A percentile compares a stretch with the other conserved stretches of the same genome.
Evolutionary conservation across 1,140 invertebrate genomes (phyloP).

Genomic region (Antheraea mylitta): DNA sequence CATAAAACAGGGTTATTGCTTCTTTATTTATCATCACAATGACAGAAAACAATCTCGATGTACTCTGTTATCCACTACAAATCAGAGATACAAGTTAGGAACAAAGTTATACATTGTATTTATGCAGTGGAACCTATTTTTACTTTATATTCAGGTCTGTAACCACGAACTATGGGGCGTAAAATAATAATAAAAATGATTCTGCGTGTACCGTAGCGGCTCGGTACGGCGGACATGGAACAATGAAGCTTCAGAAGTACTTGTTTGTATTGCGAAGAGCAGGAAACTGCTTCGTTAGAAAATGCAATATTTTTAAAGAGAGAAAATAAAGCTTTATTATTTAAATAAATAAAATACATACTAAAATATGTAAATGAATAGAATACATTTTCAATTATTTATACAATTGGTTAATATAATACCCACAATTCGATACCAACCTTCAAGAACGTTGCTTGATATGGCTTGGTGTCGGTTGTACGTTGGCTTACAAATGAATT

Average conservation of each 20-base stretch:
- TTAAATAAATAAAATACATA: too few species aligned
- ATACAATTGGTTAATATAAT: too few species aligned
- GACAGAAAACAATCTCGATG: background rate
- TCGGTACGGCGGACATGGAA: background rate
- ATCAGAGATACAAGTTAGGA: background rate
- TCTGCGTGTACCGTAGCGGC: background rate
- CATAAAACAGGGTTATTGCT: too few species aligned
- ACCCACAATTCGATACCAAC: too few species aligned
- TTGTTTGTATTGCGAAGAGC: background rate
- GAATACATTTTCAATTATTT: too few species aligned
- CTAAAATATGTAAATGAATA: too few species aligned
- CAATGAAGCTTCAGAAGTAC: background rate
- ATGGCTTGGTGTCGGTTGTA: too few species aligned
- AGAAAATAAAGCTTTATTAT: background rate
- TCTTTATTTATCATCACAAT: background rate
- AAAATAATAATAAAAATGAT: slow-evolving; percentile 2
- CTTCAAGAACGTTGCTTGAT: too few species aligned
- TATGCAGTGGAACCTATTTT: background rate
- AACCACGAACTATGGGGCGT: background rate
- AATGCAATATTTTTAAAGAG: background rate
- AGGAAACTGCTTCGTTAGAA: background rate
- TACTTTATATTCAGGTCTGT: background rate
- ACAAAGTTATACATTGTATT: background rate
- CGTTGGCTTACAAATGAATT: too few species aligned
- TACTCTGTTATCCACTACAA: background rate